Base-by-base conservation (phyloP, 2,797 vertebrate genomes). In the Molothrus aeneus region DNA sequence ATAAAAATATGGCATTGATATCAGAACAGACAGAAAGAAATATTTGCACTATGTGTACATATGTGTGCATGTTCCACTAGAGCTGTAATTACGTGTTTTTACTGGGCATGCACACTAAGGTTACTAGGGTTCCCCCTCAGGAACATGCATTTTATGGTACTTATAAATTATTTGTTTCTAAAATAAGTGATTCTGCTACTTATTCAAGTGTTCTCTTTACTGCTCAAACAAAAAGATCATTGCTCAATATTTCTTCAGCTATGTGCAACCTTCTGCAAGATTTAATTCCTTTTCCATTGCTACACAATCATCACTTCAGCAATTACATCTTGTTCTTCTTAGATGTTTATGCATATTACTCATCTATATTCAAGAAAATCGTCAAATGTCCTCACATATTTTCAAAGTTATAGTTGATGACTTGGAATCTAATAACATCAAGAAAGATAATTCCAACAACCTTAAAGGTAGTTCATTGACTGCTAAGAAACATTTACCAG, bases 261-360 rank as follows among this genome's bases (percentile, higher is more conserved):
- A 9, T 40, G 22, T 57, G 34, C 83, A 89, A 73, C 71, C 53
- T 80, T 92, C 69, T 92, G 74, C 66, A 91, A 65, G 29, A 21
- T 91, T 87, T 92, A 82, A 89, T 92, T 38, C 34, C 32, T 82
- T 96, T 94, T 89, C 38, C 38, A 65, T 48, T 83, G 65, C 61
- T 57, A 63, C 53, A 74, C 50, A 87, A 74, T 92, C 92, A 80
- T 94, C 53, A 61, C 42, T 92, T 85, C 47, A 87, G 60, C 45
- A 87, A 61, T 25, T 94, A n/a, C 28, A 40, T 91, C 43, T 86
- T 93, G 48, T 54, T 88, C 61, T 94, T 90, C 80, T 64, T 89
- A 73, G 47, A 85, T 57, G 10, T 86, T 90, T 94, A 68, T 82
- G 40, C 57, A 60, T 74, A 61, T 54, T 75, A 16, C 31, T 95